Evolutionary conservation across 2,113 vertebrate genomes (phyloP), one percentile per base, ranked within the genome.

Genomic region (Tinamus guttatus): DNA sequence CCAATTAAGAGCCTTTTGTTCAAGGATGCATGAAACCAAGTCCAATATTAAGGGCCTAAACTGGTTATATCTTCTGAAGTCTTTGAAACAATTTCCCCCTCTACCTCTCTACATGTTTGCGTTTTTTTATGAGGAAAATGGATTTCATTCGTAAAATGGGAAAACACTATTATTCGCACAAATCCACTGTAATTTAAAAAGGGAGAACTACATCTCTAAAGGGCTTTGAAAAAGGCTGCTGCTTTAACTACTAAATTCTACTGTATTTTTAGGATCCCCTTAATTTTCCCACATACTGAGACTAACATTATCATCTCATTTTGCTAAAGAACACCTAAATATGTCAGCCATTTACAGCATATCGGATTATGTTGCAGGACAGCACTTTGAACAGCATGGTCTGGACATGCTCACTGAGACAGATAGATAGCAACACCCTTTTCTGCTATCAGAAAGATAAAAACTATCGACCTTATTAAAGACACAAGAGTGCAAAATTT

Each of bases 1-100:
- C 41, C 51, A 90, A 90, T 78, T 88, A 92, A 90, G 22, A 12
- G 43, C 7, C 63, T 93, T 85, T 75, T 58, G 21, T 64, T 89
- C 85, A 36, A 27, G 18, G 15, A 78, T 58, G 52, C 40, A 76
- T 56, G 88, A 90, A 89, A 60, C 16, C 11, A 62, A 49, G 51
- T 17, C 28, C 12, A 84, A 1, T 43, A 79, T 47, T 17, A 71
- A 62, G 34, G 27, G 32, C 58, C 7, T 2, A n/a, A 3, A 45
- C 5, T 64, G 12, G 22, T 63, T 36, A 70, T 7, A 74, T 6
- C 6, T 3, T 8, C 69, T 17, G 10, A 75, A 84, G 43, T 65
- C 2, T 69, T 32, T 58, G 27, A 82, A 73, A 49, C 4, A 18
- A 8, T 60, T 67, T 6, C 0, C 3, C 30, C 19, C 2, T 6